Base-by-base conservation (phyloP, 23 tunicate species). In the Ciona savignyi region DNA sequence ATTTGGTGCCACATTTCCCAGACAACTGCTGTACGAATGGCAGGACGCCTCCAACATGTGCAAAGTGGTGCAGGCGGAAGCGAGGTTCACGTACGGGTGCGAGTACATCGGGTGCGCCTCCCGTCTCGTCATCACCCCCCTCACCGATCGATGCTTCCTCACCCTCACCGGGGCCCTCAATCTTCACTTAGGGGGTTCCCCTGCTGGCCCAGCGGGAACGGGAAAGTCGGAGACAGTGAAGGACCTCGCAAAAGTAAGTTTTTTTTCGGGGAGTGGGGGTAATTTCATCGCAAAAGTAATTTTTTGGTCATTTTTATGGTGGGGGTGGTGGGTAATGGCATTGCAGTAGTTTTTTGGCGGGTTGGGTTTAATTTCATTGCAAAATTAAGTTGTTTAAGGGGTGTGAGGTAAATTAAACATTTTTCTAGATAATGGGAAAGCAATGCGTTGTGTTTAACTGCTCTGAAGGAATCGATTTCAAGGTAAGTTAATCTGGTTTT, bases 121-220 rank as follows among this genome's bases (percentile, higher is more conserved):
- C 1, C 74, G 97, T 31, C 84, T 91, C 20, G 97, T 91, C n/a
- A 81, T 91, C 72, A 91, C 97, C 29, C 97, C 97, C 21, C 85
- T 91, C 34, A 91, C 97, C 65, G 97, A 91, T 65, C 86, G 97
- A 26, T 91, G 97, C 79, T 91, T 91, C 74, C 75, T 91, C 33
- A 91, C 97, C 19, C 79, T 91, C 4, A 91, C 97, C 70, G 90
- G 91, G 1, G 97, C 97, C 23, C 91, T 91, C 67, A 81, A 83
- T 72, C 83, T 91, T 29, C 91, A 91, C 67, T 72, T 91, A 23
- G 97, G 97, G 68, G 97, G 97, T 29, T 91, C 97, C 24, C 97
- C 97, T 29, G 97, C 97, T 51, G 97, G 97, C 3, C 97, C 97
- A 23, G 97, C 97, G 4, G 97, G 97, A 30, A 91, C 97, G n/a